Evolutionary conservation across 2,888 invertebrate species (phyloP).

Genomic region (Cephus nigrinus): DNA sequence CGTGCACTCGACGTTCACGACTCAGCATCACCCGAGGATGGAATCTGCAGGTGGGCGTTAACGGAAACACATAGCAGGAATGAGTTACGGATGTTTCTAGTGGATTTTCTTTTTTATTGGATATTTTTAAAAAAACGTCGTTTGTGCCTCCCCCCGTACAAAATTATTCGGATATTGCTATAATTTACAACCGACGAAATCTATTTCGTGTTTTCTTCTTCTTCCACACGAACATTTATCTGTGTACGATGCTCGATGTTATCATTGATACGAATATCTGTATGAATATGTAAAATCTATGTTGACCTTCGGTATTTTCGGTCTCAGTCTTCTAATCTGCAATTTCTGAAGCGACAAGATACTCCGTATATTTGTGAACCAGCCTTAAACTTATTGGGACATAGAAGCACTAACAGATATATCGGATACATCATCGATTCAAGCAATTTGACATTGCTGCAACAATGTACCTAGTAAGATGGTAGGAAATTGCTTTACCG

Average conservation of each 20-base stretch:
- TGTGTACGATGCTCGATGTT: not conserved
- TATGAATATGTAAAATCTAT: no score
- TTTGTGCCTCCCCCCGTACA: no score
- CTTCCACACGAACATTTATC: not conserved
- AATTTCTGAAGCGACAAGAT: no score
- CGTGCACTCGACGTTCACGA: not conserved
- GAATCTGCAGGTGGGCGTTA: constrained; percentile 23
- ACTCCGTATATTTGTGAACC: no score
- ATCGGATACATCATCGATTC: not conserved
- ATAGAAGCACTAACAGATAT: not conserved
- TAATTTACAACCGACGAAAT: not conserved
- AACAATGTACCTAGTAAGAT: not conserved
- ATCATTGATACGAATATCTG: not conserved
- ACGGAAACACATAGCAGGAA: constrained; percentile 11
- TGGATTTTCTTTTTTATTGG: constrained; percentile 35
- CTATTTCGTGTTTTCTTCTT: constrained; percentile 18
- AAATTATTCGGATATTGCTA: no score
- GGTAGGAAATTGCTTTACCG: not conserved
- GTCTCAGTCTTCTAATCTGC: no score
- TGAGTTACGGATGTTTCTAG: constrained; percentile 26
- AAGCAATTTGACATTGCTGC: not conserved
- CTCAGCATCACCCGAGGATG: constrained; percentile 1
- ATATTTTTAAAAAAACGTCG: constrained; percentile 41
- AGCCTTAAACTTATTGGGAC: not conserved
- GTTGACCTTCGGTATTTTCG: no score